These are phyloP conservation scores for Dicycla oo DNA, from an alignment of 2,888 invertebrate species.

Conservation along the genomic window DNA sequence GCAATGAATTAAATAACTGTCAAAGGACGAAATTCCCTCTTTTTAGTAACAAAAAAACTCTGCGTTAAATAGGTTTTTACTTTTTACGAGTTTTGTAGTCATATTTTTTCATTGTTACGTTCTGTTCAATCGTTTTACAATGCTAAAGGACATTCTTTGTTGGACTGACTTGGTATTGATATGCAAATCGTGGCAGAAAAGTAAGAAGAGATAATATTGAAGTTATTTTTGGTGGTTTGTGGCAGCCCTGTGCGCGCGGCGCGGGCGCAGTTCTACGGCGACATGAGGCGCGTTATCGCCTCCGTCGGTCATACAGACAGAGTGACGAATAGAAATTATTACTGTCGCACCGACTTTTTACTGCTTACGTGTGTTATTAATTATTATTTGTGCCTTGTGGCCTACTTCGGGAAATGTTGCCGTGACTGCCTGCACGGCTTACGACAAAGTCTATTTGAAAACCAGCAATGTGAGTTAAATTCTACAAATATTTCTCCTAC, in stretches of 20 bases:
- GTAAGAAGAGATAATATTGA: background rate
- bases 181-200: background rate
- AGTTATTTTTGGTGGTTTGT: conserved; percentile 47
- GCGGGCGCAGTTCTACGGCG: conserved; percentile 79
- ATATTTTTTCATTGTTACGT: conserved; percentile 26
- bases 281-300: conserved; percentile 87
- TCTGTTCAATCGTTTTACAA: conserved; percentile 22
- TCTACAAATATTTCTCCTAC: conserved; percentile 49
- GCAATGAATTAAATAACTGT: conserved; percentile 72
- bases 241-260: conserved; percentile 78
- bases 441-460: conserved; percentile 57
- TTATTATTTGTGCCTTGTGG: conserved; percentile 71
- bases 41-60: conserved; percentile 3
- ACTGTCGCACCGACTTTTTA: conserved; percentile 79
- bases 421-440: conserved; percentile 54
- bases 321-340: conserved; percentile 83
- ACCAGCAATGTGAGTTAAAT: conserved; percentile 57
- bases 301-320: conserved; percentile 78
- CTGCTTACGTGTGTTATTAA: conserved; percentile 73
- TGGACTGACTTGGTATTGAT: conserved; percentile 2
- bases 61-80: conserved; percentile 18
- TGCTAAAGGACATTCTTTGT: background rate
- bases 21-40: conserved; percentile 13
- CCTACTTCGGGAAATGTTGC: conserved; percentile 71
- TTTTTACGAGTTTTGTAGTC: conserved; percentile 32